phyloP scores from a whole-genome alignment of 2,113 vertebrate genomes.

The Calonectris borealis region DNA sequence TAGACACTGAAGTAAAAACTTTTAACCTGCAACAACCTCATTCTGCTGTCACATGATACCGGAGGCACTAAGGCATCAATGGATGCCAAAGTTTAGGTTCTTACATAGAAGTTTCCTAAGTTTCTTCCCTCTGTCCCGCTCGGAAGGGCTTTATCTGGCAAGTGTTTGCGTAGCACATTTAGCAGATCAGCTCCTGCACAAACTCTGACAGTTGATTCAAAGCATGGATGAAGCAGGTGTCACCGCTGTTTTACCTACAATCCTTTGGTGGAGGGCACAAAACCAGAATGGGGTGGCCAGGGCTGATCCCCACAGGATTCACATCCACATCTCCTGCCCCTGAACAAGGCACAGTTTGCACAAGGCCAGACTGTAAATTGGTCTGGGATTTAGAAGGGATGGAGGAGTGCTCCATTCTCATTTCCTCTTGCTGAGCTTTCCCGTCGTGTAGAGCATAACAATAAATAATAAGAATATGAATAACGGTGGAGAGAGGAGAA shows the following conservation, averaged over 20 bases:
- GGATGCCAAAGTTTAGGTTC: neutral
- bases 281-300: neutral
- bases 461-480: neutral
- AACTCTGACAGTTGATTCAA: neutral
- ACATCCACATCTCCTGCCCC: rapidly evolving
- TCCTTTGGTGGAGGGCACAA: neutral
- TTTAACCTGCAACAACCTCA: neutral
- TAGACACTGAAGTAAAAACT: neutral
- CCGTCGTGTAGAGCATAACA: neutral
- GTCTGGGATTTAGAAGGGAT: neutral
- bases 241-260: neutral
- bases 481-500: neutral
- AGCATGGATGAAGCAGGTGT: neutral
- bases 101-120: neutral
- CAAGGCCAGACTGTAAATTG: neutral
- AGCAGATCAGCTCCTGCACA: neutral
- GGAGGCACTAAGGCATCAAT: neutral
- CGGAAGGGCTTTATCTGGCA: neutral
- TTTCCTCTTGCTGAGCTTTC: neutral
- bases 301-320: neutral
- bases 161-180: neutral
- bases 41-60: neutral
- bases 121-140: neutral
- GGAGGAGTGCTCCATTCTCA: neutral
- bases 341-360: neutral